Base-by-base conservation (phyloP, 2,113 vertebrate genomes). In the Boleophthalmus pectinirostris region DNA sequence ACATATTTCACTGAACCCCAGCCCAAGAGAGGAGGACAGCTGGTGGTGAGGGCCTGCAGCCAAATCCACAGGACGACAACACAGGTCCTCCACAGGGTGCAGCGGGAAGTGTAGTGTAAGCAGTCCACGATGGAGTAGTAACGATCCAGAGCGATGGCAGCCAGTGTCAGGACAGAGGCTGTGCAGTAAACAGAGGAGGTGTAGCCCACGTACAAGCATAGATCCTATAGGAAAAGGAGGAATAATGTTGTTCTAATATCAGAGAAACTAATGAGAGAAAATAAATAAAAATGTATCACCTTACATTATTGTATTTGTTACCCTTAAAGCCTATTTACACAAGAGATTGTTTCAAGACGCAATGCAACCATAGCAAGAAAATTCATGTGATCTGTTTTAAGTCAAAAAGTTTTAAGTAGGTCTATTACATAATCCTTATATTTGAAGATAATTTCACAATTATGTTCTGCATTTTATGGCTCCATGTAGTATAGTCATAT, bases 181-280 rank as follows among this genome's bases (percentile, higher is more conserved):
- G 93, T 95, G 81, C 94, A 95, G 88, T 93, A 94, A 56, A 95
- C 93, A 15, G 94, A 94, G 43, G 94, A 94, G 49, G 94, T 93
- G 91, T 94, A 95, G 12, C 93, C 94, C 24, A 94, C 93, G 24
- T 91, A 95, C 47, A 85, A 64, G 72, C 94, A 95, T 43, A 95
- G 89, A 49, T 90, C 87, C 94, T 95, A 67, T 51, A 87, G 24
- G 60, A 68, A 51, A 54, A 75, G 87, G 25, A 84, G n/a, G n/a
- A 67, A 16, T 20, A 54, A 25, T 25, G 20, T 24, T 25, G 25
- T 15, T 25, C 13, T 58, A 56, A n/a, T 23, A 10, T 56, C 3
- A 51, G 5, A 23, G 21, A 56, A 23, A 56, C 47, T 13, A 2
- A 21, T 18, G 20, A 13, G 18, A 35, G 3, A 5, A 66, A 67